Conservation (phyloP, 1,140 invertebrate species). For the Drosophila arizonae region DNA sequence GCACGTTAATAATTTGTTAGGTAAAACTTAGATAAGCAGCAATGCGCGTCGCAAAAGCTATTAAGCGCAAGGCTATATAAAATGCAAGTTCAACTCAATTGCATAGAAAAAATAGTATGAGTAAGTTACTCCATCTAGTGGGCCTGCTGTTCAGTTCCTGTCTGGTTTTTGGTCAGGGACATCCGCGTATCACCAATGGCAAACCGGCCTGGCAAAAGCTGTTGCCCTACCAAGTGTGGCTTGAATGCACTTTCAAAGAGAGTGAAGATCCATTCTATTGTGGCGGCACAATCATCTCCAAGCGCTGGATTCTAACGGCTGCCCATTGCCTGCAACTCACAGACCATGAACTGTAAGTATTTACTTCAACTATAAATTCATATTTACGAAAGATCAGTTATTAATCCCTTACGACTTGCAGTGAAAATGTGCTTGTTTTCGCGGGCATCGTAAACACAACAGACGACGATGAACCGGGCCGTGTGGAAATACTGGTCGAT, state of each 20-base stretch:
- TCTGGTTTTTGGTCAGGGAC: slow-evolving; percentile 16
- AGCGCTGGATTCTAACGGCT: slow-evolving; percentile 55
- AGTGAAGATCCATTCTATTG: slow-evolving; percentile 15
- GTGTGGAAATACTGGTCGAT: slow-evolving; percentile 8
- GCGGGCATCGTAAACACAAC: slow-evolving; percentile 25
- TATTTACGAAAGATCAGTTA: neutral
- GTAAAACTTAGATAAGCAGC: slow-evolving; percentile 18
- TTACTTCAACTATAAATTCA: too few species aligned
- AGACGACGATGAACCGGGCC: neutral
- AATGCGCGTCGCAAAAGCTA: neutral
- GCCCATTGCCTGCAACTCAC: slow-evolving; percentile 51
- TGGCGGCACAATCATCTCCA: slow-evolving; percentile 51
- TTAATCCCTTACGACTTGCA: slow-evolving; percentile 5
- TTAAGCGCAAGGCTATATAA: slow-evolving; percentile 33
- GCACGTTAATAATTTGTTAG: slow-evolving; percentile 37
- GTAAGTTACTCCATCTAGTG: neutral
- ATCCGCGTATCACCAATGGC: slow-evolving; percentile 58
- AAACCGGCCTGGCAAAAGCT: slow-evolving; percentile 22
- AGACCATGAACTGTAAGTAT: slow-evolving; percentile 33
- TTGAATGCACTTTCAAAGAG: slow-evolving; percentile 28
- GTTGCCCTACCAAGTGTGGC: slow-evolving; percentile 50
- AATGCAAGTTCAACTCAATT: neutral
- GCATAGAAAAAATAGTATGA: neutral
- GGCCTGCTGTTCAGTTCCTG: slow-evolving; percentile 13
- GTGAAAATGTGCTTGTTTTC: slow-evolving; percentile 19